Conservation (phyloP, 2,113 vertebrate genomes). For the Bufo gargarizans region DNA sequence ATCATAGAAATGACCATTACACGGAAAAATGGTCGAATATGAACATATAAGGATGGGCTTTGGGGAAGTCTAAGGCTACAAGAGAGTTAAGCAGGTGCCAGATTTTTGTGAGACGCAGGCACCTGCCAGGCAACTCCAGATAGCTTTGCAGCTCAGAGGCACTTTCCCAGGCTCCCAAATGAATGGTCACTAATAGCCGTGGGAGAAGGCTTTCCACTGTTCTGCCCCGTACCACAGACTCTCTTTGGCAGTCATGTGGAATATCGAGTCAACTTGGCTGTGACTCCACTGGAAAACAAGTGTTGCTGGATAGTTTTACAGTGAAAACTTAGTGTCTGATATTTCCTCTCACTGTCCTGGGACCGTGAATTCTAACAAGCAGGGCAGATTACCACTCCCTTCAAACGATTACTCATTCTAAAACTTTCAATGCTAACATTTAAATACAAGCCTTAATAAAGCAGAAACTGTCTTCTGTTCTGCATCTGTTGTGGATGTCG, state of each 20-base stretch:
- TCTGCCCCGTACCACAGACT: conserved; percentile 74
- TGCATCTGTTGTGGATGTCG: conserved; percentile 17
- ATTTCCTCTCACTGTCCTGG: conserved; percentile 63
- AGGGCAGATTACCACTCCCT: conserved; percentile 62
- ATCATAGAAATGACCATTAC: background rate
- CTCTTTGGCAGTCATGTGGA: conserved; percentile 78
- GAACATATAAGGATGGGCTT: conserved; percentile 36
- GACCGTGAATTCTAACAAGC: conserved; percentile 63
- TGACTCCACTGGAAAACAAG: conserved; percentile 73
- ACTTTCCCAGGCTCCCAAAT: conserved; percentile 86
- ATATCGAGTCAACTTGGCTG: conserved; percentile 75
- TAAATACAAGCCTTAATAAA: conserved; percentile 50
- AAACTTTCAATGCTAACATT: conserved; percentile 55
- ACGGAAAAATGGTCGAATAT: background rate
- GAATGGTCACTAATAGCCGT: conserved; percentile 80
- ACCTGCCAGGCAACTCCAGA: conserved; percentile 79
- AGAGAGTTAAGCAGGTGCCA: conserved; percentile 61
- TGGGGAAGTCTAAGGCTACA: conserved; percentile 60
- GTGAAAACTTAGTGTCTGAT: conserved; percentile 71
- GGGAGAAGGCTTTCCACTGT: conserved; percentile 82
- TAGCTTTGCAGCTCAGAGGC: conserved; percentile 77
- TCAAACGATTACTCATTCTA: conserved; percentile 58
- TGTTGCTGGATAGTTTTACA: conserved; percentile 78
- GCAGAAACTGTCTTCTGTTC: conserved; percentile 55
- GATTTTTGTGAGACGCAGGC: conserved; percentile 72